phyloP scores from a whole-genome alignment of 2,113 vertebrate genomes.

The Perca flavescens region DNA sequence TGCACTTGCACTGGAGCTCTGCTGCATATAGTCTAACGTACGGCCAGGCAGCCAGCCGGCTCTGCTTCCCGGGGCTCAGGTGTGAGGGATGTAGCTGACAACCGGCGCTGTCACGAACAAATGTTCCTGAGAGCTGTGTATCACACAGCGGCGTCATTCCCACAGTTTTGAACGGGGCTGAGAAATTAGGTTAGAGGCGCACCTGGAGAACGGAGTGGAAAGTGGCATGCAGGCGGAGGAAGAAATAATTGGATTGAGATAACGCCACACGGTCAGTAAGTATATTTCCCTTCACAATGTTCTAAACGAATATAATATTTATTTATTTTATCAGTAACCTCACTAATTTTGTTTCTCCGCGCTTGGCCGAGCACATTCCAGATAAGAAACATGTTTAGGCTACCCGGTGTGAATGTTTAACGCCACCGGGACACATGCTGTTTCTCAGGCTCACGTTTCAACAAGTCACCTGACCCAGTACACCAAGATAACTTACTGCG shows the following conservation, averaged over 20 bases:
- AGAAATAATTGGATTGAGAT: constrained; percentile 71
- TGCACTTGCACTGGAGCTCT: constrained; percentile 4
- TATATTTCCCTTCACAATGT: constrained; percentile 13
- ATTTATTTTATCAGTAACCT: constrained; percentile 14
- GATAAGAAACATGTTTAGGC: background rate
- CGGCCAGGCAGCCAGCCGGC: constrained; percentile 4
- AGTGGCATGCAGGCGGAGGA: constrained; percentile 67
- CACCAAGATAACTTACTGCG: constrained; percentile 33
- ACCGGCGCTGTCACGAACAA: constrained; percentile 16
- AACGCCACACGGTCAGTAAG: constrained; percentile 70
- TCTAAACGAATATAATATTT: background rate
- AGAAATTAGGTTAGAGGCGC: constrained; percentile 62
- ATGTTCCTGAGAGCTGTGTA: constrained; percentile 10
- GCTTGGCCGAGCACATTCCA: background rate
- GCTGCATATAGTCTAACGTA: background rate
- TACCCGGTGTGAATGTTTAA: constrained; percentile 47
- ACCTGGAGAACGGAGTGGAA: constrained; percentile 56
- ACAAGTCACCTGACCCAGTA: constrained; percentile 65
- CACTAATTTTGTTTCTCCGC: background rate
- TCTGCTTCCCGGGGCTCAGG: constrained; percentile 35
- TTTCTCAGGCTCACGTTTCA: constrained; percentile 46
- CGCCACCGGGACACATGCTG: constrained; percentile 8
- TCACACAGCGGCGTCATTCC: background rate
- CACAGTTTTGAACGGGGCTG: constrained; percentile 27
- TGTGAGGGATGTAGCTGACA: constrained; percentile 49